Conservation (phyloP, 2,888 invertebrate genomes). For the Drosophila diplacantha region DNA sequence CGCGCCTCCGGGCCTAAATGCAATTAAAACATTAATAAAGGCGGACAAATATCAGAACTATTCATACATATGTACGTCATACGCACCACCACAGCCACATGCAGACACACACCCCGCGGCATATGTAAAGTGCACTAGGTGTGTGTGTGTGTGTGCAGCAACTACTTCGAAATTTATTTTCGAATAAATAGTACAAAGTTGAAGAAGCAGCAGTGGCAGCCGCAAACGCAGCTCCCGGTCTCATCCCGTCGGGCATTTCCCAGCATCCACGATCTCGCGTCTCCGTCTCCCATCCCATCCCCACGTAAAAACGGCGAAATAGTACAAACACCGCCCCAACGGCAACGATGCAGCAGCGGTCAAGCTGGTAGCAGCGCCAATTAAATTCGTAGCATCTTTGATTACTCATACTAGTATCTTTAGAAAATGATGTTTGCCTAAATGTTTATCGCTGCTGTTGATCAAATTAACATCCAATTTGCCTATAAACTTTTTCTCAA, state of each 20-base stretch:
- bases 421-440: slow-evolving; percentile 10
- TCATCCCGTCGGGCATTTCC: slow-evolving; percentile 24
- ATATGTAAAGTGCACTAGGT: slow-evolving; percentile 57
- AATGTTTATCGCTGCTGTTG: background rate
- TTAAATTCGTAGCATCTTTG: slow-evolving; percentile 13
- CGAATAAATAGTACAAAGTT: slow-evolving; percentile 72
- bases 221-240: slow-evolving; percentile 35
- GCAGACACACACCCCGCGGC: slow-evolving; percentile 12
- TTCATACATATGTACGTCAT: slow-evolving; percentile 42
- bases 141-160: slow-evolving; percentile 46
- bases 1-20: slow-evolving; percentile 65
- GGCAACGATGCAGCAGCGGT: slow-evolving; percentile 38
- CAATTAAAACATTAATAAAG: slow-evolving; percentile 71
- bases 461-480: slow-evolving; percentile 6
- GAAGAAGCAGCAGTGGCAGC: slow-evolving; percentile 56
- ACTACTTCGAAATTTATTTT: slow-evolving; percentile 73
- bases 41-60: slow-evolving; percentile 59
- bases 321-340: slow-evolving; percentile 47
- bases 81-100: slow-evolving; percentile 12
- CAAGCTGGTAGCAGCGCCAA: slow-evolving; percentile 17
- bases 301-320: slow-evolving; percentile 60
- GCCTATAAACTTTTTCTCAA: background rate
- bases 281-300: slow-evolving; percentile 13
- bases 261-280: slow-evolving; percentile 8
- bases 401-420: background rate